A percentile compares a stretch with the other conserved stretches of the same genome.
These are phyloP conservation scores for Ammodramus savannarum DNA, from an alignment of 2,113 vertebrate species.

Conservation along the genomic window DNA sequence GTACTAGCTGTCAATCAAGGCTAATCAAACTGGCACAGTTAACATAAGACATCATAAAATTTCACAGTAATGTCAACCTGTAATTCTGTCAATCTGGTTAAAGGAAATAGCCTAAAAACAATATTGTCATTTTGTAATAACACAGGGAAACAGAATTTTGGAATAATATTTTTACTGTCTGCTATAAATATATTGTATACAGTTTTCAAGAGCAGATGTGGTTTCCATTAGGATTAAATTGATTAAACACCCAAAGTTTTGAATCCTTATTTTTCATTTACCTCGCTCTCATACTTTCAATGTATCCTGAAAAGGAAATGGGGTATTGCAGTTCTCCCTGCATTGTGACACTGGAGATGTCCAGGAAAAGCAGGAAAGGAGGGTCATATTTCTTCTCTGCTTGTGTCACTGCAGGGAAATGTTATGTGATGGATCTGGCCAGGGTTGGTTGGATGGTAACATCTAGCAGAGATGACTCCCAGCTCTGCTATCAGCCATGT, in stretches of 20 bases:
- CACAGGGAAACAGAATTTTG: constrained; percentile 51
- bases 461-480: neutral
- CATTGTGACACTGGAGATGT: neutral
- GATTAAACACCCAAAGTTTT: neutral
- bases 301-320: neutral
- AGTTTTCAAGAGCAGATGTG: neutral
- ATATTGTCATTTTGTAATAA: constrained; percentile 76
- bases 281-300: neutral
- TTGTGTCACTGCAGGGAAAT: neutral
- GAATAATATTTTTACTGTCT: constrained; percentile 55
- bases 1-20: constrained; percentile 76
- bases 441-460: neutral
- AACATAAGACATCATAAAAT: constrained; percentile 79
- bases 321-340: neutral
- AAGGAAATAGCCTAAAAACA: constrained; percentile 73
- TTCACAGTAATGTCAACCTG: constrained; percentile 81
- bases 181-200: neutral
- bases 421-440: neutral
- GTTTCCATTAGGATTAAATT: neutral
- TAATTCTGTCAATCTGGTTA: constrained; percentile 79
- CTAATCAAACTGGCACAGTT: constrained; percentile 80
- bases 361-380: neutral
- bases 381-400: neutral
- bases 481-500: neutral
- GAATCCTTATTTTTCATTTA: neutral